phyloP scores from a whole-genome alignment of 2,113 vertebrate genomes.

The Urocolius indicus region DNA sequence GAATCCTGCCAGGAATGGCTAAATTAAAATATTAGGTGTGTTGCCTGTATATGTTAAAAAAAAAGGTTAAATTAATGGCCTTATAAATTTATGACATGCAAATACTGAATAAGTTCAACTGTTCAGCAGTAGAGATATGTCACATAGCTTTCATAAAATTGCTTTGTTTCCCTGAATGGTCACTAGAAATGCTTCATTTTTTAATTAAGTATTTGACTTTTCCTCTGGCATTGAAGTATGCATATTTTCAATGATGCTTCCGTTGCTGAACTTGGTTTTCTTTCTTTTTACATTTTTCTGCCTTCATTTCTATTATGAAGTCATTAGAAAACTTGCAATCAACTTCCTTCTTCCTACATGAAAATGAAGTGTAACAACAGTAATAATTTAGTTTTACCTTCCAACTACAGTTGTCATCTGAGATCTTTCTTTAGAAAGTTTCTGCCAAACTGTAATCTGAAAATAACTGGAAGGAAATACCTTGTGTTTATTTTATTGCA shows the following conservation, averaged over 20 bases:
- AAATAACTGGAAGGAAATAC: not conserved
- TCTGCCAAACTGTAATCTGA: not conserved
- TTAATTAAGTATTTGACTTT: not conserved
- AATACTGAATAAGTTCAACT: not conserved
- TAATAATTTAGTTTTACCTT: not conserved
- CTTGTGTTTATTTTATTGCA: not conserved
- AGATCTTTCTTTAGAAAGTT: not conserved
- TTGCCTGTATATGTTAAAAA: not conserved
- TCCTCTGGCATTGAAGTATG: not conserved
- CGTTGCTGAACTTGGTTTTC: not conserved
- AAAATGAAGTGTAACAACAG: not conserved
- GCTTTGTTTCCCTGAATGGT: not conserved
- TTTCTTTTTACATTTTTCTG: not conserved
- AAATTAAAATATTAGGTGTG: not conserved
- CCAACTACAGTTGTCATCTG: not conserved
- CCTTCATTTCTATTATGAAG: not conserved
- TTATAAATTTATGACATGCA: not conserved
- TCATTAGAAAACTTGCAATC: not conserved
- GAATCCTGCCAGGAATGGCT: not conserved
- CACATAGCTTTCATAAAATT: not conserved
- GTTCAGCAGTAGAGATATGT: not conserved
- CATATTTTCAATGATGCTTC: not conserved
- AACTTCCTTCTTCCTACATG: not conserved
- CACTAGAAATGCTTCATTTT: not conserved
- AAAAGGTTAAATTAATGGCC: not conserved